phyloP scores from a whole-genome alignment of 2,113 vertebrate species.

The Gopherus evgoodei region DNA sequence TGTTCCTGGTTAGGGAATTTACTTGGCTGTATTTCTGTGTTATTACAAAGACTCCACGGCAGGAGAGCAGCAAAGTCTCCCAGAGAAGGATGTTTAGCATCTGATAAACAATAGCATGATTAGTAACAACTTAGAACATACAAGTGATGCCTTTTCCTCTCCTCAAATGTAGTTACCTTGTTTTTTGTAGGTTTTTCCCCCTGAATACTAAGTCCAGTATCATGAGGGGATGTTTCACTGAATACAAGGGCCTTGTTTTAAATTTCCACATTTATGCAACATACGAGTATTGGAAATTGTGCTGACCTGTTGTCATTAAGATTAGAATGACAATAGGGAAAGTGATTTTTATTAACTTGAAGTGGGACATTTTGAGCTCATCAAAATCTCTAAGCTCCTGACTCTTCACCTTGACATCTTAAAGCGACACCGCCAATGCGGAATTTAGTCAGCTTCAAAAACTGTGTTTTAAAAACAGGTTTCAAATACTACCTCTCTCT shows the following conservation, averaged over 20 bases:
- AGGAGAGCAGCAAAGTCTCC: not conserved
- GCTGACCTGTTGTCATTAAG: not conserved
- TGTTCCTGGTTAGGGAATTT: not conserved
- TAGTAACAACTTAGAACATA: not conserved
- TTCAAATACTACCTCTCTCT: not conserved
- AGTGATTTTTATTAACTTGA: not conserved
- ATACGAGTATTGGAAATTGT: not conserved
- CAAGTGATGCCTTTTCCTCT: not conserved
- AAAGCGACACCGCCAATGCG: not conserved
- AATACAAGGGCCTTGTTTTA: not conserved
- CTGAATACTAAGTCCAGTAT: not conserved
- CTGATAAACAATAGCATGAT: not conserved
- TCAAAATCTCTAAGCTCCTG: conserved; percentile 6
- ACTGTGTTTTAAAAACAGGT: not conserved
- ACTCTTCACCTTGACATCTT: not conserved
- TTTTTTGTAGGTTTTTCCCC: no score
- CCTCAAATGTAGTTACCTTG: not conserved
- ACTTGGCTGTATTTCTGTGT: not conserved
- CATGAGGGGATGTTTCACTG: not conserved
- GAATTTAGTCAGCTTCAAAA: not conserved
- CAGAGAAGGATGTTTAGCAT: not conserved
- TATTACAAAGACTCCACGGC: not conserved
- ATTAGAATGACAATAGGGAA: not conserved
- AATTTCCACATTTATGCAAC: not conserved
- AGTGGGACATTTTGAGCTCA: not conserved